Base-by-base conservation (phyloP, 2,113 vertebrate species). In the Hiodon tergisus region DNA sequence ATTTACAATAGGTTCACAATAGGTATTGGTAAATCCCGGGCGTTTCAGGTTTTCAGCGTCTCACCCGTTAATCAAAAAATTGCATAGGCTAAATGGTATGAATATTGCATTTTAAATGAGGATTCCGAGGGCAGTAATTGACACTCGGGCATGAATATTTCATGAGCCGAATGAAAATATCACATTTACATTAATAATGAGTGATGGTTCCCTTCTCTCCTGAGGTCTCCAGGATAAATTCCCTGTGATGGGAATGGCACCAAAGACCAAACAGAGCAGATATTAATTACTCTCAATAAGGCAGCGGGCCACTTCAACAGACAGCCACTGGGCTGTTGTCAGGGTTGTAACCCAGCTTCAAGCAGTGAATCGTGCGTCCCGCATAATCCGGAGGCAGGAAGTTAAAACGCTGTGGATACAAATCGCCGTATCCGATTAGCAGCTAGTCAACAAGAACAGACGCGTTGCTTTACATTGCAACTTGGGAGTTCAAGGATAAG, bases 121-220 rank as follows among this genome's bases (percentile, higher is more conserved):
- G 47, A 59, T 59, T 47, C 31, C n/a, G 70, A 59, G 17, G 17
- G 59, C 60, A 50, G 78, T 87, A 82, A 85, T 78, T 87, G 78
- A 86, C 76, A 81, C 76, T 46, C 69, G 74, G 75, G 78, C 78
- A 83, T 88, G 67, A 85, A 84, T 85, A 80, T 77, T 85, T 83
- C 79, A 85, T 81, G 79, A 83, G 77, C 67, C 70, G 76, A 83
- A 82, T 78, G 78, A 77, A 87, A 89, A 90, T 84, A 84, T 83
- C 82, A 86, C 63, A 87, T 89, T 84, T 85, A 78, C 86, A 88
- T 88, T 73, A 86, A 83, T 88, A 81, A 86, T 83, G 77, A 77
- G 76, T 77, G 76, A 61, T 76, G 73, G 65, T 62, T 48, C 66
- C 78, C 70, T 83, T 68, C 72, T 57, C 72, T 60, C 63, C 50